phyloP scores from a whole-genome alignment of 2,888 invertebrate species.

The Uloborus plumipes region DNA sequence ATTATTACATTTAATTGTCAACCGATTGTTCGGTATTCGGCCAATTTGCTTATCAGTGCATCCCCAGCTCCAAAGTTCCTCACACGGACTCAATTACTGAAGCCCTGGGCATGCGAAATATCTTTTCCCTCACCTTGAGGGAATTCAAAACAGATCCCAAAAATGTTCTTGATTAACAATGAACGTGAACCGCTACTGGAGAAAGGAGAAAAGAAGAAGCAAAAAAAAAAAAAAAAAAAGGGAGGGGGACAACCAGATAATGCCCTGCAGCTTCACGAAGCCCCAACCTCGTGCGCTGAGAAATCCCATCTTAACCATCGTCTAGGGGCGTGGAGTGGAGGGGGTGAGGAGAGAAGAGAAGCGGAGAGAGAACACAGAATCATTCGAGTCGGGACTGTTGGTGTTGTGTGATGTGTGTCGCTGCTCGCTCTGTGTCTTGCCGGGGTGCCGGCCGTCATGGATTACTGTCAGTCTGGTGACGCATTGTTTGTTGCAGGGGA shows the following conservation, averaged over 20 bases:
- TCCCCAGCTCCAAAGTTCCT: no score
- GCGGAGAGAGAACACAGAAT: neutral
- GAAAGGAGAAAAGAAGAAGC: neutral
- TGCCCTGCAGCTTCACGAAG: neutral
- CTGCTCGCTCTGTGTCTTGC: neutral
- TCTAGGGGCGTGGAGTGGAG: neutral
- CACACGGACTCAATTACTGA: no score
- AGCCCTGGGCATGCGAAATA: no score
- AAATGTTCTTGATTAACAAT: no score
- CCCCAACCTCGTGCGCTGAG: slow-evolving; percentile 40
- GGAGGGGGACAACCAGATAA: neutral
- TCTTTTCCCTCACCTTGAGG: no score
- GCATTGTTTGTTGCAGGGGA: slow-evolving; percentile 56
- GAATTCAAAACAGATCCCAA: no score
- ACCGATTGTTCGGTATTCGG: no score
- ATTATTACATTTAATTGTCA: no score
- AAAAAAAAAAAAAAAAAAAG: slow-evolving; percentile 9
- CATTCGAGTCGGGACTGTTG: neutral
- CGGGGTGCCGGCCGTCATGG: slow-evolving; percentile 25
- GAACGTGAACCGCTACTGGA: neutral
- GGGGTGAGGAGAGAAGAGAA: no score
- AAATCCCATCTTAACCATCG: slow-evolving; percentile 3
- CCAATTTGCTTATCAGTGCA: no score
- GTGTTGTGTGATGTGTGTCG: neutral
- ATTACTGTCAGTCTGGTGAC: slow-evolving; percentile 42